Conservation (phyloP, 1,140 invertebrate species). For the Drosophila yakuba region DNA sequence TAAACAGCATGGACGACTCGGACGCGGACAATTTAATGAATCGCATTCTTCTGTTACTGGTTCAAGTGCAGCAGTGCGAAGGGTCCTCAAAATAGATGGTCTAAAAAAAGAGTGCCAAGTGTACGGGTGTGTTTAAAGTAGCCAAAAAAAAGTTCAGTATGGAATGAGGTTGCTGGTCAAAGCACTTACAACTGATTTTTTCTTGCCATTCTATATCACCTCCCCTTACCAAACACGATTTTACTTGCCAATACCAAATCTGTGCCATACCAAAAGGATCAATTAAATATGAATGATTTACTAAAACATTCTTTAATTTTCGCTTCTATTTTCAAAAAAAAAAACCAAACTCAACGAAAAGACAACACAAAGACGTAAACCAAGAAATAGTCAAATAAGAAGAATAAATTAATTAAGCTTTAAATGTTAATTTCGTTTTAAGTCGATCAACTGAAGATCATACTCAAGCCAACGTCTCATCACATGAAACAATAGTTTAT, state of each 20-base stretch:
- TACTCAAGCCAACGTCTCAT: constrained; percentile 44
- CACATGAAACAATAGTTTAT: constrained; percentile 45
- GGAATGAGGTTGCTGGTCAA: constrained; percentile 62
- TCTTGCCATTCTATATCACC: constrained; percentile 36
- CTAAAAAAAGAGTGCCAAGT: too few species aligned
- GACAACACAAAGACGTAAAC: constrained; percentile 12
- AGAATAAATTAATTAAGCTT: constrained; percentile 49
- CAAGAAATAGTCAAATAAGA: constrained; percentile 45
- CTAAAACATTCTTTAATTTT: constrained; percentile 13
- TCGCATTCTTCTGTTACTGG: constrained; percentile 76
- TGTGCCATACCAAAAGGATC: constrained; percentile 78
- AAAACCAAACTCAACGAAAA: constrained; percentile 18
- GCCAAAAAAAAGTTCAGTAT: constrained; percentile 42
- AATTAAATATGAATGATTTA: constrained; percentile 36
- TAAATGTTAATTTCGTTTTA: constrained; percentile 75
- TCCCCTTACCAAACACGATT: constrained; percentile 32
- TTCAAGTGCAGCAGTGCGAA: constrained; percentile 74
- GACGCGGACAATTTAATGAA: constrained; percentile 84
- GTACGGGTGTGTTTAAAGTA: constrained; percentile 16
- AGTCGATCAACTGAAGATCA: constrained; percentile 15
- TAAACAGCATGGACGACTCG: constrained; percentile 82
- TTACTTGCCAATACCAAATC: constrained; percentile 68
- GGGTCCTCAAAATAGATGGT: constrained; percentile 42
- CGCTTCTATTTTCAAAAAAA: constrained; percentile 20
- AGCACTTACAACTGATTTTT: constrained; percentile 29